These are phyloP conservation scores for Pelecanus crispus DNA, from an alignment of 2,113 vertebrate genomes.

Conservation along the genomic window DNA sequence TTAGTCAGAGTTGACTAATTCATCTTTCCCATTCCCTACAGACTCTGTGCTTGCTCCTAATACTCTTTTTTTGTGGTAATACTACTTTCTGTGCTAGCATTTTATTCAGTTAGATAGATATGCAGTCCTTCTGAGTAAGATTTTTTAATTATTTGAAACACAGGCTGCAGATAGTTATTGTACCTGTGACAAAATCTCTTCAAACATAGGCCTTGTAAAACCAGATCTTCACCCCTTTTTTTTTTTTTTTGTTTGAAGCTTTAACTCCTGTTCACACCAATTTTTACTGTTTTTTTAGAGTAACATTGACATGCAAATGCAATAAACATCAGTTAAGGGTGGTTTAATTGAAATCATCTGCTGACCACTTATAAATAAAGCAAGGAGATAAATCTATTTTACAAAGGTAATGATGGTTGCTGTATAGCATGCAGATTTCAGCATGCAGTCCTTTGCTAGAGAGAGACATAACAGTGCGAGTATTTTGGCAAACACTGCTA, in stretches of 20 bases:
- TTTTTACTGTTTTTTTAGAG: not conserved
- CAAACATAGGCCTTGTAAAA: not conserved
- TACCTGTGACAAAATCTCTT: not conserved
- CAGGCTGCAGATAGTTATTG: not conserved
- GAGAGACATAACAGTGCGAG: not conserved
- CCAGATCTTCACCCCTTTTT: not conserved
- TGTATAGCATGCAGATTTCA: not conserved
- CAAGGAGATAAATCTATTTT: not conserved
- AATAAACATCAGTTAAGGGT: not conserved
- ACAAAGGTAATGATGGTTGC: not conserved
- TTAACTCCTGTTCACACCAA: not conserved
- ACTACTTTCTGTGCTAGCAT: not conserved
- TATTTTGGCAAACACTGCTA: not conserved
- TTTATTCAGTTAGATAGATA: not conserved
- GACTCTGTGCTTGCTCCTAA: not conserved
- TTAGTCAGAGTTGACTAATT: not conserved
- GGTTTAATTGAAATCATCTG: not conserved
- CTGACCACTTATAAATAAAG: not conserved
- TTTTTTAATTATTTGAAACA: not conserved
- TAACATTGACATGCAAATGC: not conserved
- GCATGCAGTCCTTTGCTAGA: not conserved
- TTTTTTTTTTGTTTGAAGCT: not conserved
- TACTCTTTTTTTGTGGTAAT: not conserved
- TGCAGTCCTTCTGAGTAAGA: not conserved
- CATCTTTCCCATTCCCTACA: not conserved